Percentiles rank a stretch among this genome's conserved stretches.
Conservation (phyloP, 2,113 vertebrate species). For the Peucedramus taeniatus region DNA sequence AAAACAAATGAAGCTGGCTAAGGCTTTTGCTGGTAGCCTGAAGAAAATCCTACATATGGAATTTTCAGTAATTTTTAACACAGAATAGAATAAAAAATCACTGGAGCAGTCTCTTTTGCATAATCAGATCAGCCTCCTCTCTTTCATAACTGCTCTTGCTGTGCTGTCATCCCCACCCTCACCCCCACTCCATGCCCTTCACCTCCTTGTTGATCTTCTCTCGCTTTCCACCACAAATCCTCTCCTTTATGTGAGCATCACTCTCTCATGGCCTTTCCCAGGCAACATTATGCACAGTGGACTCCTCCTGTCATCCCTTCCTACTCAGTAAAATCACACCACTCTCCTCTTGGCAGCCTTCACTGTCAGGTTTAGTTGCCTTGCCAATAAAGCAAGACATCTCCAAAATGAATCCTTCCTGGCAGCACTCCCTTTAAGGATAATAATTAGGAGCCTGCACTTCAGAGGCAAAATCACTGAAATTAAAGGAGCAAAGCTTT, state of each 20-base stretch:
- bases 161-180: neutral
- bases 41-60: neutral
- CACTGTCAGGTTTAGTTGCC: neutral
- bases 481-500: conserved; percentile 14
- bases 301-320: neutral
- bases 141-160: neutral
- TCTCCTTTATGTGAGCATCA: neutral
- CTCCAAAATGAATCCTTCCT: conserved; percentile 36
- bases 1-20: neutral
- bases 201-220: neutral
- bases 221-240: neutral
- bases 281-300: conserved; percentile 1
- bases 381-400: conserved; percentile 47
- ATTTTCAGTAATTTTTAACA: neutral
- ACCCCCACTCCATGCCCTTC: neutral
- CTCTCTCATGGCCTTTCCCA: conserved; percentile 13
- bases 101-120: neutral
- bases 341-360: neutral
- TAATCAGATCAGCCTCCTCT: neutral
- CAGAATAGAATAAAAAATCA: neutral
- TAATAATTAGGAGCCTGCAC: conserved; percentile 18
- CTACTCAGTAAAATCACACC: conserved; percentile 22
- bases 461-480: conserved; percentile 24
- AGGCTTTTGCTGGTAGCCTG: neutral
- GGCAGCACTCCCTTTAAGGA: conserved; percentile 30